A percentile compares a stretch with the other conserved stretches of the same genome.
phyloP scores from a whole-genome alignment of 1,140 invertebrate species.

The Drosophila dunni region DNA sequence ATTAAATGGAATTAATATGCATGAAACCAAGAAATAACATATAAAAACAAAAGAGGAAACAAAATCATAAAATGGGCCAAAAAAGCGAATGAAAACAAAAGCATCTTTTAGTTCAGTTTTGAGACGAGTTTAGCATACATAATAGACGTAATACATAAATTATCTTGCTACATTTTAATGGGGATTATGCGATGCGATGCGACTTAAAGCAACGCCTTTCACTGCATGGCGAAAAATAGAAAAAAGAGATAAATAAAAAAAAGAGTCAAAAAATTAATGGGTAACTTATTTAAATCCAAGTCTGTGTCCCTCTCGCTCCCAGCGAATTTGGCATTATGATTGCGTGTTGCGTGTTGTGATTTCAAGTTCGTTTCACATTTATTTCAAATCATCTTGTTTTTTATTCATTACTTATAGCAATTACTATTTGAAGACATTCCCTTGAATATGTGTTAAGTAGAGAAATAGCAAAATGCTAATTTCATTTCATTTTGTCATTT shows the following conservation, averaged over 20 bases:
- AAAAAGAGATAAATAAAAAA: no score
- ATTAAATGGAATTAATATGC: constrained; percentile 44
- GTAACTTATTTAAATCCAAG: constrained; percentile 28
- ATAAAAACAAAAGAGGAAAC: no score
- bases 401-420: neutral
- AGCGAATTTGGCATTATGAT: constrained; percentile 10
- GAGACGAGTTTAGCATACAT: constrained; percentile 19
- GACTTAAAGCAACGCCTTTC: constrained; percentile 37
- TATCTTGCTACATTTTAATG: constrained; percentile 20
- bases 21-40: constrained; percentile 27
- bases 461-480: no score
- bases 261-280: constrained; percentile 24
- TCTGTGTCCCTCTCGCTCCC: neutral
- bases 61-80: constrained; percentile 4
- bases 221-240: constrained; percentile 17
- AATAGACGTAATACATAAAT: constrained; percentile 33
- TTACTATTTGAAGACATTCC: neutral
- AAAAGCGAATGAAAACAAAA: constrained; percentile 20
- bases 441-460: no score
- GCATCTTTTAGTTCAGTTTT: neutral
- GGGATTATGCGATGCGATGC: constrained; percentile 18
- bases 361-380: neutral
- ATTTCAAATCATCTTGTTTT: constrained; percentile 1
- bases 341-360: constrained; percentile 7
- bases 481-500: no score